Base-by-base conservation (phyloP, 2,113 vertebrate genomes). In the Eira barbara region DNA sequence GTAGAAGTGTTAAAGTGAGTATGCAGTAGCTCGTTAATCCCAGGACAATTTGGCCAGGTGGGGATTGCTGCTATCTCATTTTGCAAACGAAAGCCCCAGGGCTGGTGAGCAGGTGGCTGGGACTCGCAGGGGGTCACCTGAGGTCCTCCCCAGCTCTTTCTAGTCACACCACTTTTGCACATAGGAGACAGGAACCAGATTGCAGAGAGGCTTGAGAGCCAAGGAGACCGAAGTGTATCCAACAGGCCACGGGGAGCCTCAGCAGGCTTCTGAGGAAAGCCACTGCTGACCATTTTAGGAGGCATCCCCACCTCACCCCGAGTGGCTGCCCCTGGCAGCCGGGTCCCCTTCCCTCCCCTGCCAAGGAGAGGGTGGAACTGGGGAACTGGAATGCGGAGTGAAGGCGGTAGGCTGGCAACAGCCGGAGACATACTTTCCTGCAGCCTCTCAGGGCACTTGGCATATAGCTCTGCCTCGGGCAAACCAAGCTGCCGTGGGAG, bases 221-320 rank as follows among this genome's bases (percentile, higher is more conserved):
- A 11, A 71, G 65, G 39, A 89, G 73, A 82, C 81, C 31, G 57
- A 42, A 59, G 71, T 91, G 15, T 47, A 84, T 42, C 45, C 23
- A 27, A 31, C 59, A 90, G 84, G 78, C 79, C 34, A 31, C 0
- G 7, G 65, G 96, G 86, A 0, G 1, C 73, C 49, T 52, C 7
- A 0, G 80, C 47, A 36, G 63, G 47, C 52, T 90, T 92, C 94
- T 90, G 91, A 93, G 86, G 78, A 97, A 73, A 79, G 59, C 73
- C 78, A 42, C 36, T 9, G 73, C 52, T 96, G 92, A 95, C 97
- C 96, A 97, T 98, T 97, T 97, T 97, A 98, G 97, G 98, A 98
- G 97, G 55, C 88, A 69, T 94, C 42, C 9, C 67, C 69, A 80
- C 90, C 84, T 85, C 96, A 80, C 36, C 94, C 47, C 3, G 0